Percentiles rank a stretch among this genome's conserved stretches.
These are phyloP conservation scores for Nymphalis polychloros DNA, from an alignment of 2,888 invertebrate genomes.

Conservation along the genomic window DNA sequence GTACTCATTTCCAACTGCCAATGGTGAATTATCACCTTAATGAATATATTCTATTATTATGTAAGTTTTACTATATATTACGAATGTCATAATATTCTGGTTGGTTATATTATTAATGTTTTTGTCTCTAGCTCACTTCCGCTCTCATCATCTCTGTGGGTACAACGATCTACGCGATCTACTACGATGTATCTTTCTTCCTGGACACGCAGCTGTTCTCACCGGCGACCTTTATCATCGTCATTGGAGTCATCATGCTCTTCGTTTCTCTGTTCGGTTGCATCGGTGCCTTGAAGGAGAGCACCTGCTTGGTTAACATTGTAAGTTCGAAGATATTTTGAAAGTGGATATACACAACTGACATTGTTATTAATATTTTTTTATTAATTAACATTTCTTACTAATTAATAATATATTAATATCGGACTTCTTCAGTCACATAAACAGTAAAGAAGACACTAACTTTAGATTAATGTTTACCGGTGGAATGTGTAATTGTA, in stretches of 20 bases:
- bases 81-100: not conserved
- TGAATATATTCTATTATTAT: too few relatives aligned
- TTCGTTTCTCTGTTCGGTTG: conserved; percentile 94
- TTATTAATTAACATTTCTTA: too few relatives aligned
- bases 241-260: conserved; percentile 91
- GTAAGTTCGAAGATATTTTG: conserved; percentile 66
- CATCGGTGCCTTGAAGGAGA: conserved; percentile 93
- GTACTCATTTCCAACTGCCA: too few relatives aligned
- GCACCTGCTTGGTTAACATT: conserved; percentile 90
- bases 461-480: too few relatives aligned
- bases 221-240: conserved; percentile 91
- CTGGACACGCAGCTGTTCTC: conserved; percentile 89
- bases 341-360: too few relatives aligned
- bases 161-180: conserved; percentile 86
- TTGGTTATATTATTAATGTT: not conserved
- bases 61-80: not conserved
- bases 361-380: too few relatives aligned
- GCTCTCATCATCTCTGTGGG: conserved; percentile 87
- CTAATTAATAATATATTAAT: too few relatives aligned
- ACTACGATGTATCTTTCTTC: conserved; percentile 88
- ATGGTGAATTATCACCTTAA: too few relatives aligned
- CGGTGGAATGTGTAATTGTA: too few relatives aligned
- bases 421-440: too few relatives aligned
- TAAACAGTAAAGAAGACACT: too few relatives aligned
- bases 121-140: conserved; percentile 86